A percentile compares a stretch with the other conserved stretches of the same genome.
Evolutionary conservation across 2,797 vertebrate species (phyloP).

Genomic region (Oophaga sylvatica): DNA sequence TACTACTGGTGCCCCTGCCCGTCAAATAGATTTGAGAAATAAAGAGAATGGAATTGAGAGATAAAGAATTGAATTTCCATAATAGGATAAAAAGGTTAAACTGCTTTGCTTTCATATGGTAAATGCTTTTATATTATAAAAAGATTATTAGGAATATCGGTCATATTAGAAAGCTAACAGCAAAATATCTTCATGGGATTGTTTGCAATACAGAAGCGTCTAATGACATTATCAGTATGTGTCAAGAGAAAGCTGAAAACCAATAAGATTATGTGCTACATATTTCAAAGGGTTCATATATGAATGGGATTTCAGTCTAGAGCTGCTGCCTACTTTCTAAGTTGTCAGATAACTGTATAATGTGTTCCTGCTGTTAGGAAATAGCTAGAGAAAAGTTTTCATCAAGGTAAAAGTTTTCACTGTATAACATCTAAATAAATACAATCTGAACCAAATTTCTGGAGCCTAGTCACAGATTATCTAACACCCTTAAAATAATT

Average conservation of each 20-base stretch:
- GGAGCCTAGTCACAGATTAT: background rate
- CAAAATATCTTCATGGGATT: constrained; percentile 56
- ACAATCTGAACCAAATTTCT: background rate
- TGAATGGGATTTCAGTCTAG: constrained; percentile 27
- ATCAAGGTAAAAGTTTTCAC: background rate
- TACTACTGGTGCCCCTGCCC: constrained; percentile 38
- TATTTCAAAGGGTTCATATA: constrained; percentile 51
- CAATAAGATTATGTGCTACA: constrained; percentile 55
- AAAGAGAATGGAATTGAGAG: constrained; percentile 55
- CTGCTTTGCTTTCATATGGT: constrained; percentile 61
- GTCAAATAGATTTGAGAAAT: constrained; percentile 51
- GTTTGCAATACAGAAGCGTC: constrained; percentile 45
- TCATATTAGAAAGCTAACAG: constrained; percentile 62
- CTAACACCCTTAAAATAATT: background rate
- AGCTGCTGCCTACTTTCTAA: constrained; percentile 4
- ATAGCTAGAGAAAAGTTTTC: background rate
- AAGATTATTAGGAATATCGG: constrained; percentile 62
- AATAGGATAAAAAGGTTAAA: constrained; percentile 63
- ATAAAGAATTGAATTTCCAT: constrained; percentile 62
- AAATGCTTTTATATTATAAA: constrained; percentile 63
- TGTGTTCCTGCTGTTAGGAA: background rate
- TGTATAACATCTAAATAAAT: background rate
- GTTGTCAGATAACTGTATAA: constrained; percentile 30
- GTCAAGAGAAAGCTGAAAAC: constrained; percentile 54
- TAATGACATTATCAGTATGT: constrained; percentile 58